These are phyloP conservation scores for Delphinapterus leucas DNA, from an alignment of 2,113 vertebrate genomes.

Conservation along the genomic window DNA sequence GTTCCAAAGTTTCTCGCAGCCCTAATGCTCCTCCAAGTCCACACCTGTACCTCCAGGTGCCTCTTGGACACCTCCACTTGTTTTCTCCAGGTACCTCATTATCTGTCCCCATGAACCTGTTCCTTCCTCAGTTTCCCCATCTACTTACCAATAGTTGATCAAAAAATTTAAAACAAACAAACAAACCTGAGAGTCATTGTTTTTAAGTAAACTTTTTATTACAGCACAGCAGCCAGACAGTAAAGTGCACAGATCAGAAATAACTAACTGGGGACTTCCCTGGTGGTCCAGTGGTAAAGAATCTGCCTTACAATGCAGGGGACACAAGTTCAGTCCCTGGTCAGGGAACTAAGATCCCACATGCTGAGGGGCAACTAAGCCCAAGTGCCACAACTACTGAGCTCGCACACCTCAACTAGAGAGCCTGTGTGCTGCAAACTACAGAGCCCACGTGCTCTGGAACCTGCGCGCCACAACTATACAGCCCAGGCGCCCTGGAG, in stretches of 20 bases:
- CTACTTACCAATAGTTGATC: not conserved
- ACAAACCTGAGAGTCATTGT: not conserved
- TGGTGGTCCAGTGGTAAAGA: too few species aligned
- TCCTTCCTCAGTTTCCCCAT: not conserved
- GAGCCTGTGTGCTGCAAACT: too few species aligned
- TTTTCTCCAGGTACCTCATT: not conserved
- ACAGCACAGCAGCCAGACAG: not conserved
- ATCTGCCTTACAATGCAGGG: too few species aligned
- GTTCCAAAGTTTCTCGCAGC: not conserved
- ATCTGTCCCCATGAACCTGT: not conserved
- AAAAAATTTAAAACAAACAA: not conserved
- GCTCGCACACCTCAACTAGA: too few species aligned
- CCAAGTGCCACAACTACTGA: too few species aligned
- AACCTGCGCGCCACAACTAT: too few species aligned
- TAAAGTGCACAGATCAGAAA: not conserved
- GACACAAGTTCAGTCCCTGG: too few species aligned
- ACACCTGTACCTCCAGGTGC: not conserved
- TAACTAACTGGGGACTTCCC: too few species aligned
- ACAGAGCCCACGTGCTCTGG: too few species aligned
- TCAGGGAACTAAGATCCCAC: too few species aligned
- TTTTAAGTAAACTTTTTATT: not conserved
- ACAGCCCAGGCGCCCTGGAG: too few species aligned
- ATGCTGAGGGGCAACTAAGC: too few species aligned
- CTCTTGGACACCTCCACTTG: not conserved
- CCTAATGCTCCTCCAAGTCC: not conserved